Percentiles rank a stretch among this genome's conserved stretches.
Conservation (phyloP, 2,113 vertebrate species). For the Turnix velox region DNA sequence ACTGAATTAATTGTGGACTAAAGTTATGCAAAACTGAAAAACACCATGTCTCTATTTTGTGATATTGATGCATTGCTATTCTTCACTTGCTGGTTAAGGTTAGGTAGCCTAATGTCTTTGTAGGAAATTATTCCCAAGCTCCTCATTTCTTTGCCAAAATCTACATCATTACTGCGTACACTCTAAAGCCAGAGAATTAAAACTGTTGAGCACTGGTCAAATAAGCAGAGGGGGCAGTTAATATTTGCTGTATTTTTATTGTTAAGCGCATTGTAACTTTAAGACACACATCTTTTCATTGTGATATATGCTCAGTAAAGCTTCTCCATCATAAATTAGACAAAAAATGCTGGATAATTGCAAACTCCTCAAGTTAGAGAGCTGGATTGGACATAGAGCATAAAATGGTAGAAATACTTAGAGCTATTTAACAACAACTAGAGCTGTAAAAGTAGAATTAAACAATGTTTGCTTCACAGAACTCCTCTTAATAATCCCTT, state of each 20-base stretch:
- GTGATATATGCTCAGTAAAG: not conserved
- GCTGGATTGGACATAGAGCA: not conserved
- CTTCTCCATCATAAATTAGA: not conserved
- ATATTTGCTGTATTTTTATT: not conserved
- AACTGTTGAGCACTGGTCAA: not conserved
- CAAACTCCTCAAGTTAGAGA: not conserved
- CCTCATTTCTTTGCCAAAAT: not conserved
- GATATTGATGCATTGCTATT: not conserved
- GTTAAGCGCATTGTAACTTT: not conserved
- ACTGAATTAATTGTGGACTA: not conserved
- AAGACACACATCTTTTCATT: not conserved
- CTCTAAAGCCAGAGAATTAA: not conserved
- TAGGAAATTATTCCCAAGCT: not conserved
- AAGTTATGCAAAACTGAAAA: not conserved
- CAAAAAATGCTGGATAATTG: not conserved
- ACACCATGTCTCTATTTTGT: not conserved
- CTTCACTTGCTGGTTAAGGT: not conserved
- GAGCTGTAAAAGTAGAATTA: not conserved
- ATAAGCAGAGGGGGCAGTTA: not conserved
- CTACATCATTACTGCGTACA: rapidly evolving
- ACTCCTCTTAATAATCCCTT: not conserved
- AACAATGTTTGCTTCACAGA: not conserved
- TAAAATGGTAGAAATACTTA: not conserved
- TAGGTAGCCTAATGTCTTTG: not conserved
- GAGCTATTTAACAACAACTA: not conserved